These are phyloP conservation scores for Dioctria rufipes DNA, from an alignment of 2,888 invertebrate species.

Conservation along the genomic window DNA sequence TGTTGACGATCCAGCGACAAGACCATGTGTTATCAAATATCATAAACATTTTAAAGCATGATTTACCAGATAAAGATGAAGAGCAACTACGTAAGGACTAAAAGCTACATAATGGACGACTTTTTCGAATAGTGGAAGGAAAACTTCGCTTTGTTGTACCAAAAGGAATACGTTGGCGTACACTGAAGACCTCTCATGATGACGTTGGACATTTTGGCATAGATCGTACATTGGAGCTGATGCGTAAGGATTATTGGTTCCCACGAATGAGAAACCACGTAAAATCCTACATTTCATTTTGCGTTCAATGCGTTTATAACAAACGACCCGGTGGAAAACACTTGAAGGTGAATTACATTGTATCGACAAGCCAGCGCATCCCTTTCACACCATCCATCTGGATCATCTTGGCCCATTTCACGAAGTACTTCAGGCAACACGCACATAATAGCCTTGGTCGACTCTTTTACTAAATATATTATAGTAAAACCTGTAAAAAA, in stretches of 20 bases:
- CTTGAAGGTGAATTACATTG: neutral
- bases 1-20: slow-evolving; percentile 27
- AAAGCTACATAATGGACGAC: neutral
- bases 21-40: slow-evolving; percentile 24
- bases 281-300: slow-evolving; percentile 2
- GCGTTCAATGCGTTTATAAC: neutral
- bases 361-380: neutral
- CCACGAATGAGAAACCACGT: slow-evolving; percentile 21
- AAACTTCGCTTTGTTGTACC: neutral
- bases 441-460: too few relatives aligned
- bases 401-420: too few relatives aligned
- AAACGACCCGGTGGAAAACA: neutral
- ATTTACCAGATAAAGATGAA: neutral
- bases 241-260: slow-evolving; percentile 28
- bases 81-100: neutral
- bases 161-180: slow-evolving; percentile 22
- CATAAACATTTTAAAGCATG: neutral
- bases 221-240: slow-evolving; percentile 4
- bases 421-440: too few relatives aligned
- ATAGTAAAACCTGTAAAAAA: too few relatives aligned
- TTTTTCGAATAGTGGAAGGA: neutral
- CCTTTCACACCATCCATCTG: too few relatives aligned
- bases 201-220: slow-evolving; percentile 39
- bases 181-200: slow-evolving; percentile 23
- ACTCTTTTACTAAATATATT: too few relatives aligned